Base-by-base conservation (phyloP, 2,797 vertebrate species). In the Lepilemur ruficaudatus region DNA sequence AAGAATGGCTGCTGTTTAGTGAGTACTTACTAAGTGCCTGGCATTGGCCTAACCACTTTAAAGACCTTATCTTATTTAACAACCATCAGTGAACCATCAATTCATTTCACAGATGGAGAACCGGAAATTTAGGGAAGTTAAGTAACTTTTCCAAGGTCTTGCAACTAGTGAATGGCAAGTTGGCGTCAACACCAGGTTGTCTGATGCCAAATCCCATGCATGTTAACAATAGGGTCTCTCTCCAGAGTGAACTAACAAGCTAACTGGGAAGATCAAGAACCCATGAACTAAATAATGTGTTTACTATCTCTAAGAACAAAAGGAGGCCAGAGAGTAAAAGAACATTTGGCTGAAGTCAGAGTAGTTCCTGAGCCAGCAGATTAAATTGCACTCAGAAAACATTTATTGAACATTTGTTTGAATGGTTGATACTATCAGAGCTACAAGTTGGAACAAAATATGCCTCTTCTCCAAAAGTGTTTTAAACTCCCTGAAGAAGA, bases 271-370 rank as follows among this genome's bases (percentile, higher is more conserved):
- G 55, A 61, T n/a, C 76, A 41, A 59, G 72, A 82, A 55, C 17
- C 32, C 65, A 86, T 55, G 79, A 76, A 59, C 32, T 35, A 61
- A 61, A 81, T 90, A 84, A 48, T 73, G 61, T 57, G 30, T 89
- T 89, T 82, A 46, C n/a, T 94, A 84, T 82, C 72, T 94, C 70
- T 59, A 73, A 75, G 59, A 23, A 65, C 78, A 89, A 91, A 92
- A 83, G 43, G 59, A 84, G 38, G 76, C 69, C 79, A 69, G 41
- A 73, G 38, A 50, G 57, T 55, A 78, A 69, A 72, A 55, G 32
- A 52, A 13, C 38, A 14, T 52, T 93, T 80, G 75, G 75, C 90
- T 85, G 48, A 83, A 93, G 82, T 65, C 79, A 35, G 35, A 85
- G 50, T 32, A 32, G 59, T 82, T 96, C 86, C 95, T 55, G 59